Conservation (phyloP, 2,113 vertebrate genomes). For the Heterotilapia buettikoferi region DNA sequence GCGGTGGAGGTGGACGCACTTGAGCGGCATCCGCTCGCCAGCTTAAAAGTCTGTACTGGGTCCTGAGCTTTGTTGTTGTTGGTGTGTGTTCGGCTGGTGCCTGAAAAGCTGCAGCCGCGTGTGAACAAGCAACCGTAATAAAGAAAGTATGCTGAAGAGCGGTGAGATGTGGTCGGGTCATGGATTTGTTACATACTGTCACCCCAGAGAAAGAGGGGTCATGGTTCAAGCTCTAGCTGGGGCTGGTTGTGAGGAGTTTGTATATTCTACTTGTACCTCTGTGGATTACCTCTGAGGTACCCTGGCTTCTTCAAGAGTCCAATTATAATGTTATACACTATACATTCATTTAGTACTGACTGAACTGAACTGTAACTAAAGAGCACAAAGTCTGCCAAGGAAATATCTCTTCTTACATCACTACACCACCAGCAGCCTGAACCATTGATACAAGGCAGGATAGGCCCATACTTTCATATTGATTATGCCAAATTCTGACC, state of each 20-base stretch:
- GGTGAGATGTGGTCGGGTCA: neutral
- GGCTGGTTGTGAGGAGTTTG: neutral
- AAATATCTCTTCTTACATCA: neutral
- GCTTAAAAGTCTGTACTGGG: neutral
- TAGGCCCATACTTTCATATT: neutral
- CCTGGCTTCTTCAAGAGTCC: neutral
- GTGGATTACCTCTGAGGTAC: neutral
- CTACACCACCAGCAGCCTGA: neutral
- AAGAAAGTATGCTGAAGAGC: neutral
- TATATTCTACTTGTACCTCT: neutral
- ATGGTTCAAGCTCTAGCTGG: neutral
- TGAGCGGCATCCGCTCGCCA: neutral
- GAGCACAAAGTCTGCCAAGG: neutral
- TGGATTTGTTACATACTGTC: fast-evolving
- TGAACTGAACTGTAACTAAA: neutral
- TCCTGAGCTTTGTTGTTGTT: neutral
- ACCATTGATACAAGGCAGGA: fast-evolving
- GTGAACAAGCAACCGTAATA: neutral
- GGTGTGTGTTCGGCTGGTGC: neutral
- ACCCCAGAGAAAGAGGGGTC: neutral
- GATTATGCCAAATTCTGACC: fast-evolving
- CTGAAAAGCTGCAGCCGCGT: neutral
- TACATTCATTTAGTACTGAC: neutral
- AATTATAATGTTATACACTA: neutral
- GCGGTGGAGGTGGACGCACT: neutral